Evolutionary conservation across 2,113 vertebrate species (phyloP).

Genomic region (Grammomys surdaster): DNA sequence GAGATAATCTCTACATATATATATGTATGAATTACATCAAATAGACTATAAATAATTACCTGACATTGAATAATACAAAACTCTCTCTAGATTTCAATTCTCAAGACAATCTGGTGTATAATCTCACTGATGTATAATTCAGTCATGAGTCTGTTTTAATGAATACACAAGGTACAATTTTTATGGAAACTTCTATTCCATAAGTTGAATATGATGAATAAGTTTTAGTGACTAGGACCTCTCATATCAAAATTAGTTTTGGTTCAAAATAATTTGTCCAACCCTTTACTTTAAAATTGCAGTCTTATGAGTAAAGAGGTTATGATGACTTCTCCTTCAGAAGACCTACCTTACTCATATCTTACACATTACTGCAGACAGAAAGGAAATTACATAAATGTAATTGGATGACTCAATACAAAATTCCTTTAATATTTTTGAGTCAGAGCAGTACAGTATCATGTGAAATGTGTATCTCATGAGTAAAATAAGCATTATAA

Average conservation of each 20-base stretch:
- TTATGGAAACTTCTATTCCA: neutral
- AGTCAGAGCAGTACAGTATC: neutral
- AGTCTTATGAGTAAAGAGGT: neutral
- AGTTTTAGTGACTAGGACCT: neutral
- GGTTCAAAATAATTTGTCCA: neutral
- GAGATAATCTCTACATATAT: neutral
- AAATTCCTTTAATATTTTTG: neutral
- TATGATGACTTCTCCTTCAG: neutral
- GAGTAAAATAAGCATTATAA: neutral
- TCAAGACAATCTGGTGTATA: slow-evolving; percentile 18
- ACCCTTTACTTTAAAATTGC: neutral
- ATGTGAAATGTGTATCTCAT: neutral
- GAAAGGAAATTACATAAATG: neutral
- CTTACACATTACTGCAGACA: neutral
- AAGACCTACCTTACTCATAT: neutral
- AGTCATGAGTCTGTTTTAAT: slow-evolving; percentile 61
- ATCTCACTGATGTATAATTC: slow-evolving; percentile 49
- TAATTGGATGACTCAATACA: neutral
- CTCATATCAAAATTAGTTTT: slow-evolving; percentile 17
- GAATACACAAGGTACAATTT: slow-evolving; percentile 56
- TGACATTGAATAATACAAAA: slow-evolving; percentile 35
- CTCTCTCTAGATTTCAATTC: slow-evolving; percentile 16
- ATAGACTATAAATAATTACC: neutral
- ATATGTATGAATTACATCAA: neutral
- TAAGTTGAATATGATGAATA: neutral